Evolutionary conservation across 2,888 invertebrate species (phyloP).

Genomic region (Caenorhabditis sp.): DNA sequence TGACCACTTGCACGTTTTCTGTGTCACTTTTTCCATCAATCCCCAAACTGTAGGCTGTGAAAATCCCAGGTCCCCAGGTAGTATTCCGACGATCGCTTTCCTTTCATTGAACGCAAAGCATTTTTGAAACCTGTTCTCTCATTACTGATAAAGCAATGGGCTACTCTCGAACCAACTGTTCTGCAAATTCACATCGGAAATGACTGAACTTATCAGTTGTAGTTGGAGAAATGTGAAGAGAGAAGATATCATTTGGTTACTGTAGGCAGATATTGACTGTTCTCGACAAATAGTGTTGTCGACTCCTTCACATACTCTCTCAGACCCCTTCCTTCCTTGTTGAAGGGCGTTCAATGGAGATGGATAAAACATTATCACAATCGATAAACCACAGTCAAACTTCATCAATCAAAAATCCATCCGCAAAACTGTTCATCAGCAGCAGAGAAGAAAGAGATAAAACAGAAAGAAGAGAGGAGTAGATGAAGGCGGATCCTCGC

Average conservation of each 20-base stretch:
- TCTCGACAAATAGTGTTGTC: background rate
- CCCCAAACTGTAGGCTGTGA: too few species aligned
- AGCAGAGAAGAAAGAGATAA: conserved; percentile 31
- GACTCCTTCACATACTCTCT: conserved; percentile 9
- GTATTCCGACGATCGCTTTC: background rate
- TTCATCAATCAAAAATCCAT: conserved; percentile 62
- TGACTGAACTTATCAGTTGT: conserved; percentile 36
- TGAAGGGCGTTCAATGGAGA: conserved; percentile 51
- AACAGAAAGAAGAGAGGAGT: conserved; percentile 12
- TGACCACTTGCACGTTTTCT: too few species aligned
- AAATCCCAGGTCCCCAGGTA: too few species aligned
- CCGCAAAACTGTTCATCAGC: conserved; percentile 48
- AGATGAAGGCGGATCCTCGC: conserved; percentile 43
- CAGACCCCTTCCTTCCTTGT: background rate
- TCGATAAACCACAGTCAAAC: conserved; percentile 51
- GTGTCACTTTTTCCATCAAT: too few species aligned
- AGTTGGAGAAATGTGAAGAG: too few species aligned
- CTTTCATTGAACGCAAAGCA: background rate
- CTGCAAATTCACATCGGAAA: background rate
- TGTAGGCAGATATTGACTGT: conserved; percentile 1
- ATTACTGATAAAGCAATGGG: background rate
- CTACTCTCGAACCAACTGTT: background rate
- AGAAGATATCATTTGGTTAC: too few species aligned
- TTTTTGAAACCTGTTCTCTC: background rate
- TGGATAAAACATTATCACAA: conserved; percentile 22